Evolutionary conservation across 2,888 invertebrate genomes (phyloP).

Genomic region (Catotricha subobsoleta): DNA sequence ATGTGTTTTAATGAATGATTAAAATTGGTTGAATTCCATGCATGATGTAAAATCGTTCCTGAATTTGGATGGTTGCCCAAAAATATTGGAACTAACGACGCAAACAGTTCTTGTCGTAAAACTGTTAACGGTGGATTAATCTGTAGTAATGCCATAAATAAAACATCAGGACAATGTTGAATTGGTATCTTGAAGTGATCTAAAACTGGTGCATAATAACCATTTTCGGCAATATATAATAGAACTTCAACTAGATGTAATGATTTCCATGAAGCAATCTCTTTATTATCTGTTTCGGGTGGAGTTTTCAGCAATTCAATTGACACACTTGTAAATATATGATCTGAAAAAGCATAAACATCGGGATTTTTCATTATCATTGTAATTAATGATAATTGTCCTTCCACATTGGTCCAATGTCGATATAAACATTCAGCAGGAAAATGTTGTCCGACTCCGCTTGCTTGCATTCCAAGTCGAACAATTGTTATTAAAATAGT

Average conservation of each 20-base stretch:
- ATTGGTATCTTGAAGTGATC: slow-evolving; percentile 85
- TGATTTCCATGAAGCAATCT: slow-evolving; percentile 84
- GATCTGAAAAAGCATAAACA: slow-evolving; percentile 86
- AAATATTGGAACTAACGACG: slow-evolving; percentile 79
- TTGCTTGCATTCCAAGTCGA: slow-evolving; percentile 59
- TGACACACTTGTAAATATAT: slow-evolving; percentile 69
- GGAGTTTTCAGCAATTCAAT: slow-evolving; percentile 82
- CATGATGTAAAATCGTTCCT: slow-evolving; percentile 86
- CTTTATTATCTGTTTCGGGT: slow-evolving; percentile 89
- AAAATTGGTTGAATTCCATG: slow-evolving; percentile 73
- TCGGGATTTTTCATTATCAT: slow-evolving; percentile 80
- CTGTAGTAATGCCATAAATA: slow-evolving; percentile 76
- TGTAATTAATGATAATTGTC: slow-evolving; percentile 75
- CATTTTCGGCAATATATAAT: slow-evolving; percentile 71
- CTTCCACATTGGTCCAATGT: slow-evolving; percentile 85
- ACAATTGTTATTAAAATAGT: slow-evolving; percentile 67
- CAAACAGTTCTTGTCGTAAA: slow-evolving; percentile 70
- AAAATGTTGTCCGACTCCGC: slow-evolving; percentile 50
- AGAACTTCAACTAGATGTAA: slow-evolving; percentile 79
- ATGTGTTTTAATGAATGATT: slow-evolving; percentile 52
- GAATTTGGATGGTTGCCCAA: slow-evolving; percentile 92
- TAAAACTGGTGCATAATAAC: slow-evolving; percentile 56
- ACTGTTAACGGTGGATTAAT: slow-evolving; percentile 62
- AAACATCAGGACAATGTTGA: slow-evolving; percentile 85
- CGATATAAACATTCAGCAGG: slow-evolving; percentile 82